Base-by-base conservation (phyloP, 2,888 invertebrate species). In the Trachelus tabidus region DNA sequence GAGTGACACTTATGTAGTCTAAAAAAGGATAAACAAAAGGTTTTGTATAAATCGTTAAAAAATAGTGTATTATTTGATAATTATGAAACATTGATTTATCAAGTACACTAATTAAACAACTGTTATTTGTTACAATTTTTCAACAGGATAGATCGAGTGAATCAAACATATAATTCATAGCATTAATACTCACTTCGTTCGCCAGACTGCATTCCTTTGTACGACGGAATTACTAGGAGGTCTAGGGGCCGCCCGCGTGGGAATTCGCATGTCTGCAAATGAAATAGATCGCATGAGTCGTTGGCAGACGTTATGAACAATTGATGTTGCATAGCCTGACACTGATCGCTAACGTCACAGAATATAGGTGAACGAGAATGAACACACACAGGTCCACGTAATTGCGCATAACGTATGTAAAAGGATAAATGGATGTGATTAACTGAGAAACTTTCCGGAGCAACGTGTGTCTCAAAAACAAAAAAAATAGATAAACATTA, bases 241-340 rank as follows among this genome's bases (percentile, higher is more conserved):
- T 76, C 92, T 89, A 30, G 94, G 94, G 11, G 94, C 94, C 73
- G 93, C 92, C 85, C 94, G 92, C n/a, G 92, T 91, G 34, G 94
- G 94, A 82, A 94, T 93, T 87, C 94, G 94, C 94, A 94, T 94
- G 84, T 93, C 94, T 94, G 90, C 78, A 83, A 89, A 77, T 79
- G 74, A 11, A 34, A 35, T 15, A 23, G 23, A 56, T 23, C 23
- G 23, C 15, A 56, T 56, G 9, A 56, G 40, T 23, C 23, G 40
- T 9, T 56, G 23, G 23, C 15, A 9, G 23, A 56, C 40, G 23
- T 23, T 9, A 56, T 15, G 40, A 56, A 23, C 23, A 56, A 23
- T 15, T 33, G 80, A 75, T 76, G 79, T 78, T 69, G 77, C 80
- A 79, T 79, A 71, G 80, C 82, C 83, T 83, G 82, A 84, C 84